Evolutionary conservation across 2,888 invertebrate species (phyloP).

Genomic region (Eupithecia dodoneata): DNA sequence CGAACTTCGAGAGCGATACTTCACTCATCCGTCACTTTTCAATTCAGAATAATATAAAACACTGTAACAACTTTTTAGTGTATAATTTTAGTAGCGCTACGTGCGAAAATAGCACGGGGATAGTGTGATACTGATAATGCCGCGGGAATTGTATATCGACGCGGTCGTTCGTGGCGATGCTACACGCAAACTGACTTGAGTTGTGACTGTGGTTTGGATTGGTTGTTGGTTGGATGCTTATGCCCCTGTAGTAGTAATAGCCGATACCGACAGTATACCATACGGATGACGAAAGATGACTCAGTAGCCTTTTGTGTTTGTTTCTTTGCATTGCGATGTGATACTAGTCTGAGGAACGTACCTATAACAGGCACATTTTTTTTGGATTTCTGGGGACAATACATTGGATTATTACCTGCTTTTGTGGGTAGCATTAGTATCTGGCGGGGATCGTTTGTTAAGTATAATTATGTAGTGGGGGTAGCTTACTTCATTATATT

Average conservation of each 20-base stretch:
- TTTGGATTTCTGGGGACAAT: conserved; percentile 10
- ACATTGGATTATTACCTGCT: conserved; percentile 19
- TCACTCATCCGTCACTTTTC: conserved; percentile 78
- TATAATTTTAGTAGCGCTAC: conserved; percentile 53
- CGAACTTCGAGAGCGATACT: conserved; percentile 69
- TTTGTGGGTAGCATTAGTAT: neutral
- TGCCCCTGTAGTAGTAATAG: neutral
- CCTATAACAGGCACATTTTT: conserved; percentile 23
- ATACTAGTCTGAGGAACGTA: conserved; percentile 26
- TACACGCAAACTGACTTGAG: conserved; percentile 72
- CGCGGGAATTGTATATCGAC: conserved; percentile 58
- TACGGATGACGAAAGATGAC: conserved; percentile 73
- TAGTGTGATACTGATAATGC: conserved; percentile 44
- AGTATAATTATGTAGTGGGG: neutral
- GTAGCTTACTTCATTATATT: neutral
- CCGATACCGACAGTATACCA: conserved; percentile 1
- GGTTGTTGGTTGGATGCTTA: neutral
- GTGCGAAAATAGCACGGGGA: conserved; percentile 62
- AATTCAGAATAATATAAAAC: conserved; percentile 46
- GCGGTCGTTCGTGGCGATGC: conserved; percentile 68
- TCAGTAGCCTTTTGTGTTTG: conserved; percentile 69
- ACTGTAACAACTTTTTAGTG: conserved; percentile 43
- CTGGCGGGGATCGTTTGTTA: neutral
- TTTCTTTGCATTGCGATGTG: conserved; percentile 54
- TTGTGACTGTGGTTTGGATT: neutral